These are phyloP conservation scores for Elephantulus edwardii DNA, from an alignment of 2,113 vertebrate genomes.

Conservation along the genomic window DNA sequence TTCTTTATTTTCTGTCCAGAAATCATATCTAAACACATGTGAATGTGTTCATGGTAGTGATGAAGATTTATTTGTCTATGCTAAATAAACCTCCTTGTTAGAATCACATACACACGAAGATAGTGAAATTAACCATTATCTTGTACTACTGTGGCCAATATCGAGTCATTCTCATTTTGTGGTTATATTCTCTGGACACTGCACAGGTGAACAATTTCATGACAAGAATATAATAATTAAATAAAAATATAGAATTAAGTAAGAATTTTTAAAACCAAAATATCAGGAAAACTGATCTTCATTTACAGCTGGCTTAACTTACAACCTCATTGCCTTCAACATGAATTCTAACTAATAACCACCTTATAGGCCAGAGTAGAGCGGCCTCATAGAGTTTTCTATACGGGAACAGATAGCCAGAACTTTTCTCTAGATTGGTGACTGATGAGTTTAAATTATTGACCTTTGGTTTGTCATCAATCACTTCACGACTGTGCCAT, in stretches of 20 bases:
- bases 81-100: neutral
- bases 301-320: neutral
- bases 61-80: neutral
- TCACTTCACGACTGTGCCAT: neutral
- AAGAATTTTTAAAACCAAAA: no score
- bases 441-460: neutral
- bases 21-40: neutral
- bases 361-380: neutral
- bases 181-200: neutral
- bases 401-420: neutral
- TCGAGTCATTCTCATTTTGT: neutral
- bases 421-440: neutral
- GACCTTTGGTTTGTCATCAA: neutral
- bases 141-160: neutral
- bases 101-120: neutral
- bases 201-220: neutral
- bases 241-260: neutral
- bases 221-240: neutral
- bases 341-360: neutral
- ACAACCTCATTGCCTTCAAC: neutral
- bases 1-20: neutral
- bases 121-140: neutral
- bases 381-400: neutral
- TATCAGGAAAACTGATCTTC: no score
- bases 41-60: neutral